These are phyloP conservation scores for Hydrotaea diabolus DNA, from an alignment of 2,888 invertebrate genomes.

Conservation along the genomic window DNA sequence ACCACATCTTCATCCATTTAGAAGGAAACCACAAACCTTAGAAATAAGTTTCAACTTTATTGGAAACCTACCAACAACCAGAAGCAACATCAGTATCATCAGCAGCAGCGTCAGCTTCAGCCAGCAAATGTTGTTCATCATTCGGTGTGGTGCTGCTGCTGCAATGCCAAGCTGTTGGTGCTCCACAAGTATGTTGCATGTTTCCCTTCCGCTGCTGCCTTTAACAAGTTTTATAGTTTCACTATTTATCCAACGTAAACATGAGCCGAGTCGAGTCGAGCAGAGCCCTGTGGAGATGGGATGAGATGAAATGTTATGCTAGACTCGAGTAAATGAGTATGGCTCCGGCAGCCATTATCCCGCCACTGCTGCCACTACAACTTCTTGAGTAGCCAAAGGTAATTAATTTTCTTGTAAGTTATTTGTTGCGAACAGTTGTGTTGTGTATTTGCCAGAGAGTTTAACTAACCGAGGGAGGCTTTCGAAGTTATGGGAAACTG, in stretches of 20 bases:
- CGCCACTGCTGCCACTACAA: conserved; percentile 36
- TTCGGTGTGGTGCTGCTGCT: conserved; percentile 31
- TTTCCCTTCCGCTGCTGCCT: conserved; percentile 36
- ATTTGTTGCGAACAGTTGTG: conserved; percentile 16
- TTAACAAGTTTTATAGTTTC: conserved; percentile 57
- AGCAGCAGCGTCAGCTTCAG: too few relatives aligned
- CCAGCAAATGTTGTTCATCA: conserved; percentile 54
- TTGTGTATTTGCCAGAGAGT: not conserved
- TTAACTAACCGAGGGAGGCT: not conserved
- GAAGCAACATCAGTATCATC: not conserved
- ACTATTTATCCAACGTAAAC: conserved; percentile 56
- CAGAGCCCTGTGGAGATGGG: conserved; percentile 3
- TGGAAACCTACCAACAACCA: conserved; percentile 39
- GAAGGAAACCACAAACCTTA: conserved; percentile 56
- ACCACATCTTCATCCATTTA: conserved; percentile 46
- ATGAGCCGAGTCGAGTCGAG: conserved; percentile 9
- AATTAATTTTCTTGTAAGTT: conserved; percentile 75
- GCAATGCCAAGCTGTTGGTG: conserved; percentile 13
- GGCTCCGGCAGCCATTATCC: conserved; percentile 39
- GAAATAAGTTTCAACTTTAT: conserved; percentile 40
- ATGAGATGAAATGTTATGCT: conserved; percentile 37
- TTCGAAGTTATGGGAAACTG: not conserved
- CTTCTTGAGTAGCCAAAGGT: conserved; percentile 74
- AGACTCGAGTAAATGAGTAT: conserved; percentile 60
- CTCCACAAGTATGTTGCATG: conserved; percentile 38